Base-by-base conservation (phyloP, 2,888 invertebrate species). In the Epiblema foenella region DNA sequence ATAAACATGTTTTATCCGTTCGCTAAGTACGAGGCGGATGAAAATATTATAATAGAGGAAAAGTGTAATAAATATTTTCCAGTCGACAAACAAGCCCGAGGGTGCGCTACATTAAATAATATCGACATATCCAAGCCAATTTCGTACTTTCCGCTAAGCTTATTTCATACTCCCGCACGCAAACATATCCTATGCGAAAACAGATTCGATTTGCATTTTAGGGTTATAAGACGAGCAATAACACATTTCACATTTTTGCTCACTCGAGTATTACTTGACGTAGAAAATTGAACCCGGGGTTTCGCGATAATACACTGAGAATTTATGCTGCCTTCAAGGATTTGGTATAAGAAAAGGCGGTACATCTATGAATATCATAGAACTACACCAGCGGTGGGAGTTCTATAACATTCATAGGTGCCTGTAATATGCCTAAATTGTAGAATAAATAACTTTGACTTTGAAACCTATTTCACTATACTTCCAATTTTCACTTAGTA, bases 51-150 rank as follows among this genome's bases (percentile, higher is more conserved):
- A 80, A 83, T 82, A 82, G 76, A 83, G 81, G 83, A 82, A 83
- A 85, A 83, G 78, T 83, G 86, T 87, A 87, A 89, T 89, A 89
- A 87, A 89, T 88, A 87, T 89, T 88, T 89, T 89, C 86, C 88
- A 86, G 84, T 85, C 85, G 84, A 87, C 87, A 89, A 89, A 89
- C 85, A 89, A 85, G 84, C 86, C 87, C 82, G 81, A 80, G 85
- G 84, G 85, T 80, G 81, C 84, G 86, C 82, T 86, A 89, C 89
- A 88, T 91, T 90, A 89, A 90, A 89, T 91, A 89, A 89, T 89
- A 90, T 90, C 89, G 89, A 89, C 89, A 86, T 88, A 90, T 89
- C 87, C 85, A 81, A 88, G 89, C 89, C 91, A 89, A 90, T 91
- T 89, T 87, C 87, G 84, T 86, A 86, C 86, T 88, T 88, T 85